Evolutionary conservation across 2,113 vertebrate species (phyloP).

Genomic region (Sphaerodactylus townsendi): DNA sequence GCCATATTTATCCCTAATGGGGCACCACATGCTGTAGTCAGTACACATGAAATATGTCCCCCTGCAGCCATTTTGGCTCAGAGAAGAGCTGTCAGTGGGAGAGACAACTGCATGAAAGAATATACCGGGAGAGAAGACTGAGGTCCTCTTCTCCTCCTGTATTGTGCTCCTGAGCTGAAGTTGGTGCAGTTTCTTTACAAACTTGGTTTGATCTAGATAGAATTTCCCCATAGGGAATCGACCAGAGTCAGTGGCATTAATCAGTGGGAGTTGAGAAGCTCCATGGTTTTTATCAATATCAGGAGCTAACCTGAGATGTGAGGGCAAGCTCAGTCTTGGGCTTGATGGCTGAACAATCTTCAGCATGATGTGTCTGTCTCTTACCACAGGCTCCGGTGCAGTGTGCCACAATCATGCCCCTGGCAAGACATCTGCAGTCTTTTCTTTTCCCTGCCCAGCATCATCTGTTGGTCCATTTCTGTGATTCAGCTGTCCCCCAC

Average conservation of each 20-base stretch:
- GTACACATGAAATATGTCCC: no score
- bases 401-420: background rate
- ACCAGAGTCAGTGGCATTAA: background rate
- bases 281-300: background rate
- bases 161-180: no score
- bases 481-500: constrained; percentile 8
- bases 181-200: no score
- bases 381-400: background rate
- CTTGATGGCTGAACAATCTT: background rate
- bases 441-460: constrained; percentile 13
- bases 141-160: no score
- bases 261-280: background rate
- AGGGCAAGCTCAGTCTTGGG: background rate
- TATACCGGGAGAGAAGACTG: no score
- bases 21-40: no score
- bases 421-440: background rate
- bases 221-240: no score
- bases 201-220: no score
- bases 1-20: no score
- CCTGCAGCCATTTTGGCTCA: no score
- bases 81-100: no score
- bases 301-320: background rate
- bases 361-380: background rate
- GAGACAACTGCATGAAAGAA: no score
- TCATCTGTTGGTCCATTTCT: background rate